Evolutionary conservation across 2,888 invertebrate genomes (phyloP).

Genomic region (Orthosia gracilis): DNA sequence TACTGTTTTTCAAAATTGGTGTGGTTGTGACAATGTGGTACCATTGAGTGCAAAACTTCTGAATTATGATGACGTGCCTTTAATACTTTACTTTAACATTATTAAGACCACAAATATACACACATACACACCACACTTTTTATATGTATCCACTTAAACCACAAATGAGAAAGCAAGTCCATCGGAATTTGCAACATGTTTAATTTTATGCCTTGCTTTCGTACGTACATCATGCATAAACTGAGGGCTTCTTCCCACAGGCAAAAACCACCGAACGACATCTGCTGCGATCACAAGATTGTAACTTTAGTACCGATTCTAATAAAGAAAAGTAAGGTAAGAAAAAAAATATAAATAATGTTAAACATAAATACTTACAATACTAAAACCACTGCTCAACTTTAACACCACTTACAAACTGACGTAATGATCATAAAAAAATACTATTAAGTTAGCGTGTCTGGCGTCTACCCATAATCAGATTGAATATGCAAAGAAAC

Average conservation of each 20-base stretch:
- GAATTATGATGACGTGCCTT: not conserved
- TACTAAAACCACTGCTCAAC: conserved; percentile 3
- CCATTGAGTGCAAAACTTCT: not conserved
- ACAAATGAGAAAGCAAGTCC: conserved; percentile 2
- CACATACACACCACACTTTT: no score
- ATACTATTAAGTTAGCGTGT: conserved; percentile 23
- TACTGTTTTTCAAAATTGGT: conserved; percentile 8
- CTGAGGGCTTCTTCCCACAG: not conserved
- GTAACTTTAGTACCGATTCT: not conserved
- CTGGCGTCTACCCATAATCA: conserved; percentile 32
- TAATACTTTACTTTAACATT: not conserved
- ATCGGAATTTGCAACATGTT: not conserved
- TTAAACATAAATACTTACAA: conserved; percentile 9
- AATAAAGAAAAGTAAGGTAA: no score
- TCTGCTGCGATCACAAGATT: no score
- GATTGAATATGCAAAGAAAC: conserved; percentile 53
- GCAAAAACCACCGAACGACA: not conserved
- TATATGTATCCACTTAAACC: not conserved
- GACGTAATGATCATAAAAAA: conserved; percentile 20
- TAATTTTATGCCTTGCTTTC: not conserved
- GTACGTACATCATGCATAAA: not conserved
- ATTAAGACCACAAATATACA: not conserved
- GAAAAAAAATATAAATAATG: no score
- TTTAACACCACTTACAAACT: conserved; percentile 16
- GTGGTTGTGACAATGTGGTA: not conserved